These are phyloP conservation scores for Anoura caudifer DNA, from an alignment of 2,113 vertebrate species.

Conservation along the genomic window DNA sequence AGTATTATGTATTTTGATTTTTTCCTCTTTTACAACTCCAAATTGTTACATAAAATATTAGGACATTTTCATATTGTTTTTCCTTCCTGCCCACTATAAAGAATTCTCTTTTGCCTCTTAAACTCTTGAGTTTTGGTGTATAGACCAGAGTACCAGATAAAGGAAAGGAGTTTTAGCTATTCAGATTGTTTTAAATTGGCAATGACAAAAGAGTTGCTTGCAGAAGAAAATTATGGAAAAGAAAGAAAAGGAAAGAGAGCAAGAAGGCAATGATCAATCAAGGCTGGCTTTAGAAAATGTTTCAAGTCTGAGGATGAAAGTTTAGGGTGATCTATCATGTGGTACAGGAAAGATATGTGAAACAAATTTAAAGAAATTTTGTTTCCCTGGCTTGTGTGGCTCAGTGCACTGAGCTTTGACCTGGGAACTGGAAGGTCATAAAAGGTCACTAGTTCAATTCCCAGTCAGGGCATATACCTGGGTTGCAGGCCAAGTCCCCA, in stretches of 20 bases:
- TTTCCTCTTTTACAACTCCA: neutral
- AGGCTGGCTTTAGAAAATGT: neutral
- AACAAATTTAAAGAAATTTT: neutral
- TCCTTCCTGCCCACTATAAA: neutral
- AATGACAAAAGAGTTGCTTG: neutral
- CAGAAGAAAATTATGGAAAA: neutral
- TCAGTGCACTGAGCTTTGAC: too few relatives aligned
- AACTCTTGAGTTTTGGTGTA: neutral
- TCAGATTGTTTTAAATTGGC: neutral
- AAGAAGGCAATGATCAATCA: neutral
- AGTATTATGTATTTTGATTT: neutral
- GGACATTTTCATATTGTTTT: neutral
- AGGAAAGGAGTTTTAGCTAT: neutral
- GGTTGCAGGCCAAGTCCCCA: too few relatives aligned
- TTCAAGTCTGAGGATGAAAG: neutral
- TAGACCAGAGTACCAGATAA: neutral
- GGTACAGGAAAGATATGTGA: neutral
- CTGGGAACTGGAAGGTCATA: too few relatives aligned
- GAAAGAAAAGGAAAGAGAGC: neutral
- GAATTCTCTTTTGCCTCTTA: conserved; percentile 4
- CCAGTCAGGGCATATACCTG: too few relatives aligned
- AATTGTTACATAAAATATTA: neutral
- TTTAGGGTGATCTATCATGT: neutral
- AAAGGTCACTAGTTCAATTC: too few relatives aligned
- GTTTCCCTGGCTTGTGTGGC: too few relatives aligned